Evolutionary conservation across 2,797 vertebrate genomes (phyloP).

Genomic region (Brachyrhaphis roseni): DNA sequence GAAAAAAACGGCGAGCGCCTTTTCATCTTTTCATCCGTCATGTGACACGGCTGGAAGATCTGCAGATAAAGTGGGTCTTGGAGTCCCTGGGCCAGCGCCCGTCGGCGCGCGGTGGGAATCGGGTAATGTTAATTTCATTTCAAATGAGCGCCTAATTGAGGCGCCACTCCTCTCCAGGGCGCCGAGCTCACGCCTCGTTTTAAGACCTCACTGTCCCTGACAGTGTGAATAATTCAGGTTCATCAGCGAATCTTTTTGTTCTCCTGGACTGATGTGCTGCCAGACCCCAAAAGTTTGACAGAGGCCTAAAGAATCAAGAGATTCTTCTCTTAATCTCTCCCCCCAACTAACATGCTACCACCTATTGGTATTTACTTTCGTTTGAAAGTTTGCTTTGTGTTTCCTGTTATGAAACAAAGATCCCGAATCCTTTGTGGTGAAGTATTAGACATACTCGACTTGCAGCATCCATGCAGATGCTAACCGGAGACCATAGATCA

Average conservation of each 20-base stretch:
- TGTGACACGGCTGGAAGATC: slow-evolving; percentile 49
- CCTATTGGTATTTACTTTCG: neutral
- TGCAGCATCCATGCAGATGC: slow-evolving; percentile 67
- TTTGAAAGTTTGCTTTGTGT: slow-evolving; percentile 27
- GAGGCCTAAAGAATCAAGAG: slow-evolving; percentile 10
- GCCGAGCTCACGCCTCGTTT: slow-evolving; percentile 39
- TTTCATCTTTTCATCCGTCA: slow-evolving; percentile 38
- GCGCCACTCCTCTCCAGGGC: slow-evolving; percentile 37
- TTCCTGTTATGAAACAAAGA: slow-evolving; percentile 56
- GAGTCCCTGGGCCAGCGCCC: slow-evolving; percentile 54
- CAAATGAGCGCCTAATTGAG: slow-evolving; percentile 65
- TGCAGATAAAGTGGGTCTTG: slow-evolving; percentile 58
- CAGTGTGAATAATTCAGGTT: slow-evolving; percentile 70
- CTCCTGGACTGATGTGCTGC: slow-evolving; percentile 48
- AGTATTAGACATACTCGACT: slow-evolving; percentile 67
- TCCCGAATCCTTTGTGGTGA: slow-evolving; percentile 43
- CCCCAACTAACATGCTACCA: neutral
- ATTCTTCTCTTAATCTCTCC: slow-evolving; percentile 3
- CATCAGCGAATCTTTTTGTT: slow-evolving; percentile 73
- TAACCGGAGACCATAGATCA: slow-evolving; percentile 68
- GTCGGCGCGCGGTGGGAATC: slow-evolving; percentile 52
- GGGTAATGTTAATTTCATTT: slow-evolving; percentile 64
- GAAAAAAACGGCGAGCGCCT: slow-evolving; percentile 12
- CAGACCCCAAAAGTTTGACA: slow-evolving; percentile 48
- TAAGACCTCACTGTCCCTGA: slow-evolving; percentile 48